Evolutionary conservation across 2,888 invertebrate genomes (phyloP).

Genomic region (Drosophila paracracens): DNA sequence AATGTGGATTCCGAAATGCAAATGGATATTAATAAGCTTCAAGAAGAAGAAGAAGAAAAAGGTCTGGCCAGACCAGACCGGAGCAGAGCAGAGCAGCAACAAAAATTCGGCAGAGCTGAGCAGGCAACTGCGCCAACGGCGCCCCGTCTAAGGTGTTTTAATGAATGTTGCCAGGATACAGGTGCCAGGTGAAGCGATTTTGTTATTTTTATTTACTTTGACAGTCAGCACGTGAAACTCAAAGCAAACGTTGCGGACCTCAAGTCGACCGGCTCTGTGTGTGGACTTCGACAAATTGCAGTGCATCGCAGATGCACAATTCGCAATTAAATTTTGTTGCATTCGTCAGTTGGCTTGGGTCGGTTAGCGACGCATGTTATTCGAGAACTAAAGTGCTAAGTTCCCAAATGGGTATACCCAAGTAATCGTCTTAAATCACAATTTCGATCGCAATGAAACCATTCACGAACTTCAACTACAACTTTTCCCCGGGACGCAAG

Average conservation of each 20-base stretch:
- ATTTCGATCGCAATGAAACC: constrained; percentile 75
- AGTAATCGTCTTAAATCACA: not conserved
- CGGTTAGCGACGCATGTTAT: constrained; percentile 37
- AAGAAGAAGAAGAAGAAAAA: not conserved
- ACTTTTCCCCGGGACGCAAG: constrained; percentile 81
- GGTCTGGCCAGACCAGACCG: constrained; percentile 1
- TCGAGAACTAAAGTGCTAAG: constrained; percentile 17
- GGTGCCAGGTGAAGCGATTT: constrained; percentile 80
- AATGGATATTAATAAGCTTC: constrained; percentile 65
- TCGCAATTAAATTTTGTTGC: constrained; percentile 21
- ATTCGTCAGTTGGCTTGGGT: constrained; percentile 25
- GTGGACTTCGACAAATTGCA: constrained; percentile 24
- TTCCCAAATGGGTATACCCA: not conserved
- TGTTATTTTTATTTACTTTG: constrained; percentile 84
- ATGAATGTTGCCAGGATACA: constrained; percentile 84
- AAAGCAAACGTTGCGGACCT: constrained; percentile 62
- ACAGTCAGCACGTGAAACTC: constrained; percentile 78
- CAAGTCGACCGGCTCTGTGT: constrained; percentile 26
- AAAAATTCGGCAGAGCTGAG: constrained; percentile 61
- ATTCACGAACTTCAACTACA: constrained; percentile 82
- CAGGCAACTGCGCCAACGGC: constrained; percentile 15
- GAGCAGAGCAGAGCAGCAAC: constrained; percentile 3
- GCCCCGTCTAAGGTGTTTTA: constrained; percentile 72
- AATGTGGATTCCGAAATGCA: constrained; percentile 29
- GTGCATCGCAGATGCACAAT: constrained; percentile 34